These are phyloP conservation scores for Limnephilus rhombicus DNA, from an alignment of 2,888 invertebrate genomes.

Conservation along the genomic window DNA sequence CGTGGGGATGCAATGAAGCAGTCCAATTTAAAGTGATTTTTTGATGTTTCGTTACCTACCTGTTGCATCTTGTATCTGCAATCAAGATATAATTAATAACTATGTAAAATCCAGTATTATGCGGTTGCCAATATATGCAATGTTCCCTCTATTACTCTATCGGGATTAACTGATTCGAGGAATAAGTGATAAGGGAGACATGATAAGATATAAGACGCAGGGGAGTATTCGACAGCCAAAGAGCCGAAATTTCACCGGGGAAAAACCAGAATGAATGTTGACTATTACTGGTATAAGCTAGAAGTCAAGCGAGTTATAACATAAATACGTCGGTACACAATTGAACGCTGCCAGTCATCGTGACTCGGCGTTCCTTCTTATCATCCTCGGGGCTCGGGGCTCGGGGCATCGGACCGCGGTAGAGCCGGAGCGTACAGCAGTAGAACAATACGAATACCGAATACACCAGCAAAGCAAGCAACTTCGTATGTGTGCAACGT, in stretches of 20 bases:
- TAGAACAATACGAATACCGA: background rate
- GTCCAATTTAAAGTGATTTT: background rate
- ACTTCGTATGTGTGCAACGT: background rate
- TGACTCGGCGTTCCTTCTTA: background rate
- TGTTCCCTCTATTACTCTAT: background rate
- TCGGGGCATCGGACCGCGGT: background rate
- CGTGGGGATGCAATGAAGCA: background rate
- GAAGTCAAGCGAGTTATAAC: background rate
- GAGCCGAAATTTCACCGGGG: background rate
- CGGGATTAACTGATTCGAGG: background rate
- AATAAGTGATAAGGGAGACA: background rate
- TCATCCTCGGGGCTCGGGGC: background rate
- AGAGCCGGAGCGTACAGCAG: background rate
- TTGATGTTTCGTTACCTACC: background rate
- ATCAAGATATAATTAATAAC: background rate
- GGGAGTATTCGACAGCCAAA: background rate
- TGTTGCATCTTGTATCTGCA: background rate
- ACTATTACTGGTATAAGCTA: background rate
- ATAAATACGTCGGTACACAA: slow-evolving; percentile 1
- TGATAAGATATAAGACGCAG: background rate
- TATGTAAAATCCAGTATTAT: background rate
- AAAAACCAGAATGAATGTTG: background rate
- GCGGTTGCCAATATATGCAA: background rate
- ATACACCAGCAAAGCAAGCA: background rate
- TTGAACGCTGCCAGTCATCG: background rate